Evolutionary conservation across 2,888 invertebrate species (phyloP).

Genomic region (Anodontia alba): DNA sequence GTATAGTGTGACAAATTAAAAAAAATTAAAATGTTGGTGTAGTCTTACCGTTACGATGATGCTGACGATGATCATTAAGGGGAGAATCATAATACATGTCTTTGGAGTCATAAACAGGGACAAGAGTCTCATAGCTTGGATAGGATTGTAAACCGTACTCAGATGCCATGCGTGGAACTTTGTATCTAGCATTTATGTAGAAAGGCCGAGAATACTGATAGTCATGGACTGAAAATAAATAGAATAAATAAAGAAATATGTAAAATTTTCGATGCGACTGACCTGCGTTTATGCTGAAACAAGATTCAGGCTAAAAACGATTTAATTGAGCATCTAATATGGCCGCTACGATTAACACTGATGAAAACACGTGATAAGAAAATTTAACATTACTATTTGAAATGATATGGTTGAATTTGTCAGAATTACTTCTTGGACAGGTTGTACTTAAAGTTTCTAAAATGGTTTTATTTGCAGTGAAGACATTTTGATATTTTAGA

Average conservation of each 20-base stretch:
- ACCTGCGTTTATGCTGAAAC: too few relatives aligned
- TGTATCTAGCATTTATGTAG: slow-evolving; percentile 92
- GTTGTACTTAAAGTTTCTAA: too few relatives aligned
- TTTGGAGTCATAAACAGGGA: slow-evolving; percentile 84
- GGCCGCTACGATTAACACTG: too few relatives aligned
- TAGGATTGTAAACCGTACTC: slow-evolving; percentile 98
- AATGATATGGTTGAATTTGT: too few relatives aligned
- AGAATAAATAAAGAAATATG: slow-evolving; percentile 21
- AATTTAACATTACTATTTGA: too few relatives aligned
- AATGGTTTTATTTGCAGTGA: too few relatives aligned
- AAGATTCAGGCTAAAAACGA: too few relatives aligned
- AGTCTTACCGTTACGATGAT: slow-evolving; percentile 92
- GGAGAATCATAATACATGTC: slow-evolving; percentile 86
- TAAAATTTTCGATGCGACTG: neutral
- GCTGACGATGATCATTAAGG: slow-evolving; percentile 93
- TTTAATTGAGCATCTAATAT: neutral
- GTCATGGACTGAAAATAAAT: slow-evolving; percentile 88
- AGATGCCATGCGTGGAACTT: slow-evolving; percentile 94
- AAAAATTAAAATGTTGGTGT: too few relatives aligned
- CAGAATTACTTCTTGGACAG: too few relatives aligned
- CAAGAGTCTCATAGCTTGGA: slow-evolving; percentile 89
- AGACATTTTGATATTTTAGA: too few relatives aligned
- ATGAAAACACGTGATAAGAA: too few relatives aligned
- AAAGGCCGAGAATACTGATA: slow-evolving; percentile 93
- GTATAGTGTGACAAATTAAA: too few relatives aligned